Evolutionary conservation across 2,888 invertebrate species (phyloP).

Genomic region (Branchellion lobata): DNA sequence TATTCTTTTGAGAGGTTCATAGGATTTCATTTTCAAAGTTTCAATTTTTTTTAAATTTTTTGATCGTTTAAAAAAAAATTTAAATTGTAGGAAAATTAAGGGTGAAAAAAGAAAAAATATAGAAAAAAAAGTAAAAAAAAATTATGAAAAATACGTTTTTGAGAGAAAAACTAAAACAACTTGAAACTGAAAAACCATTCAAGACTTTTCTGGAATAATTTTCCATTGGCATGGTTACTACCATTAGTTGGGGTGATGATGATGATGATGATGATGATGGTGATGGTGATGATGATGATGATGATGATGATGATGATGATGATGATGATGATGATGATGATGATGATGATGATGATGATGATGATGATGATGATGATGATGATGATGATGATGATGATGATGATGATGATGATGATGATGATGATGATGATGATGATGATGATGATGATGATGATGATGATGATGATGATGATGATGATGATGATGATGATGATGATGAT

Average conservation of each 20-base stretch:
- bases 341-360: conserved; percentile 26
- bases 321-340: conserved; percentile 15
- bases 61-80: no score
- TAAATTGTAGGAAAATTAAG: no score
- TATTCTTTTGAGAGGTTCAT: no score
- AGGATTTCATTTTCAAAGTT: no score
- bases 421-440: conserved; percentile 36
- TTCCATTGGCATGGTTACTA: conserved; percentile 20
- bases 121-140: no score
- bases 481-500: conserved; percentile 25
- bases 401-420: conserved; percentile 31
- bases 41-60: no score
- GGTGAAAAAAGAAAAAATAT: no score
- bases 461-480: conserved; percentile 16
- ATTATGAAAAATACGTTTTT: no score
- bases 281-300: conserved; percentile 23
- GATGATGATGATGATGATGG: conserved; percentile 29
- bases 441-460: conserved; percentile 34
- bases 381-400: background rate
- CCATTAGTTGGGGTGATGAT: no score
- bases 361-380: conserved; percentile 32
- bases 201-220: no score
- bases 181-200: no score
- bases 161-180: no score
- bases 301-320: conserved; percentile 36